Evolutionary conservation across 2,113 vertebrate genomes (phyloP).

Genomic region (Argyrosomus japonicus): DNA sequence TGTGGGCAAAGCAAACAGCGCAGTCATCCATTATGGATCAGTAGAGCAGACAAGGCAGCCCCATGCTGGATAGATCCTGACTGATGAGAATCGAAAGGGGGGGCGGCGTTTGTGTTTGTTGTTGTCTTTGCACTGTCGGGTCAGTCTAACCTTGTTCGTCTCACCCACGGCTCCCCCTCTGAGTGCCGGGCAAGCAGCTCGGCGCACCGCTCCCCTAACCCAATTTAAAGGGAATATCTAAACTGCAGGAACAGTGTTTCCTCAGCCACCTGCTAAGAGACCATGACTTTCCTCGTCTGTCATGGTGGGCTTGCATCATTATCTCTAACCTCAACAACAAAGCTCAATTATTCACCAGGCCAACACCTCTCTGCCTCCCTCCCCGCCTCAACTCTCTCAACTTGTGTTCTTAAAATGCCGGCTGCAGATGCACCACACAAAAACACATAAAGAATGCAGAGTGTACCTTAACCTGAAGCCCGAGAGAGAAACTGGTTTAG

Average conservation of each 20-base stretch:
- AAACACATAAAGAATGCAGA: neutral
- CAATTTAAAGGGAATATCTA: slow-evolving; percentile 38
- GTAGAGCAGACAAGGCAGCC: slow-evolving; percentile 44
- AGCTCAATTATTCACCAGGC: slow-evolving; percentile 32
- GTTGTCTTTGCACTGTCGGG: slow-evolving; percentile 31
- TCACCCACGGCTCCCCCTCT: slow-evolving; percentile 19
- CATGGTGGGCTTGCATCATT: slow-evolving; percentile 41
- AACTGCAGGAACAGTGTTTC: slow-evolving; percentile 41
- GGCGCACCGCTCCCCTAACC: slow-evolving; percentile 35
- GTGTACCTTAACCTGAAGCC: neutral
- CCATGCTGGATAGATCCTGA: slow-evolving; percentile 29
- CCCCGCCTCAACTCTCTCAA: slow-evolving; percentile 5
- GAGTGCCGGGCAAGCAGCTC: neutral
- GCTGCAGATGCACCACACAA: neutral
- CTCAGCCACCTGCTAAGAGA: slow-evolving; percentile 47
- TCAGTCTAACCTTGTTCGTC: slow-evolving; percentile 47
- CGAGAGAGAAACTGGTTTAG: neutral
- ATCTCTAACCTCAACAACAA: slow-evolving; percentile 41
- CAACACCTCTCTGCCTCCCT: slow-evolving; percentile 11
- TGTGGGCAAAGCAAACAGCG: slow-evolving; percentile 49
- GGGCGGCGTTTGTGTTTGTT: slow-evolving; percentile 49
- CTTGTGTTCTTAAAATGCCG: slow-evolving; percentile 12
- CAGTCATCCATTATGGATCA: slow-evolving; percentile 71
- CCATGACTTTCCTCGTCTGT: slow-evolving; percentile 38
- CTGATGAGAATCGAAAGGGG: slow-evolving; percentile 55